Base-by-base conservation (phyloP, 2,797 vertebrate genomes). In the Neoniphon sammara region DNA sequence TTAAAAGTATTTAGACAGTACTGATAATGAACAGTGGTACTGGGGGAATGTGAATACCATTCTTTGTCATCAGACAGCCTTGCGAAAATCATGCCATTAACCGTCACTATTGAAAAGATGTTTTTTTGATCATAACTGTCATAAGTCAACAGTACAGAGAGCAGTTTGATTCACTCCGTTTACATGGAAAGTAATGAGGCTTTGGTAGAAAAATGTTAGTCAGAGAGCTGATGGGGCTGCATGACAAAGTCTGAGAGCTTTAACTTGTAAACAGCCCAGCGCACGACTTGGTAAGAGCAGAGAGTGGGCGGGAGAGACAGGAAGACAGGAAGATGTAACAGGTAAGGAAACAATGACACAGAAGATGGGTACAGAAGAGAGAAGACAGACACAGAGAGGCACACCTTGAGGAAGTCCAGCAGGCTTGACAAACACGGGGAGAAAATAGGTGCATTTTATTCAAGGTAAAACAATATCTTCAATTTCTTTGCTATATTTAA, bases 301-400 rank as follows among this genome's bases (percentile, higher is more conserved):
- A 59, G 27, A 66, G 85, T 77, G 77, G 83, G 88, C 44, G 87
- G 82, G 39, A 57, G 57, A 80, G 78, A 88, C 82, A 88, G 82
- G 80, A 85, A 88, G 76, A 65, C 34, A 78, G 75, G 84, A 88
- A 88, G 83, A 85, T 64, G 44, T 82, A 53, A 30, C 89, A 91
- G 87, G 83, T 91, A 86, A 92, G 90, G 90, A 93, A 93, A 93
- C 18, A 64, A 61, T 93, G 91, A 93, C 77, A 85, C 85, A 76
- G 52, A 83, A 15, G 66, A 81, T 55, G 76, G 72, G 70, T 60
- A 68, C 66, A 78, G 50, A 59, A 73, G 79, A 18, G 62, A 80
- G 66, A 86, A 27, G 50, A 71, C 23, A 67, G 17, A 64, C 25
- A 55, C 46, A 23, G 14, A 65, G 53, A 67, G 66, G 23, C 68